Conservation (phyloP, 2,797 vertebrate species). For the Gallinago nigripennis region DNA sequence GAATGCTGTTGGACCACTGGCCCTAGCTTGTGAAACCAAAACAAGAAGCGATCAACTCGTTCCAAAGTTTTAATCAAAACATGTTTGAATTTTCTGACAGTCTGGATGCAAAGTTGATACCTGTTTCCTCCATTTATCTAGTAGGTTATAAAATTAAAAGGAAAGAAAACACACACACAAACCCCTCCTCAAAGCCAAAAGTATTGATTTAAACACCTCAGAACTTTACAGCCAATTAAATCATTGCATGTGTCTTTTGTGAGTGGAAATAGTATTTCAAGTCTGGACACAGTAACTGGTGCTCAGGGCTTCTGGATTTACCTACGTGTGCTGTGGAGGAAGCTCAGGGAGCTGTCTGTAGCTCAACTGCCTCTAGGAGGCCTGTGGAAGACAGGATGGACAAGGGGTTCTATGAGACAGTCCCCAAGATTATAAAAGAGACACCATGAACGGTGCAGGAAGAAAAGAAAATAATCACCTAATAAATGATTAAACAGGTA, state of each 20-base stretch:
- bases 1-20: background rate
- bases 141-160: background rate
- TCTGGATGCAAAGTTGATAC: background rate
- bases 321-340: fast-evolving
- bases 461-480: background rate
- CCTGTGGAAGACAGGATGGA: fast-evolving
- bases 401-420: background rate
- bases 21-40: background rate
- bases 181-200: background rate
- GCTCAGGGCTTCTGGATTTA: background rate
- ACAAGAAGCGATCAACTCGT: background rate
- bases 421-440: background rate
- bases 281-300: too few species aligned
- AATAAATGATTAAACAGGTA: background rate
- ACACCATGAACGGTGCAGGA: background rate
- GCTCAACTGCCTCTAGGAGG: background rate
- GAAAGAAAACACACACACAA: background rate
- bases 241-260: background rate
- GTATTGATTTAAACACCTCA: background rate
- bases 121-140: background rate
- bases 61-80: background rate
- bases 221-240: background rate
- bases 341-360: background rate
- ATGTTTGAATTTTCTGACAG: background rate
- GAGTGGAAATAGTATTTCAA: background rate